Evolutionary conservation across 2,888 invertebrate genomes (phyloP).

Genomic region (Rhagonycha fulva): DNA sequence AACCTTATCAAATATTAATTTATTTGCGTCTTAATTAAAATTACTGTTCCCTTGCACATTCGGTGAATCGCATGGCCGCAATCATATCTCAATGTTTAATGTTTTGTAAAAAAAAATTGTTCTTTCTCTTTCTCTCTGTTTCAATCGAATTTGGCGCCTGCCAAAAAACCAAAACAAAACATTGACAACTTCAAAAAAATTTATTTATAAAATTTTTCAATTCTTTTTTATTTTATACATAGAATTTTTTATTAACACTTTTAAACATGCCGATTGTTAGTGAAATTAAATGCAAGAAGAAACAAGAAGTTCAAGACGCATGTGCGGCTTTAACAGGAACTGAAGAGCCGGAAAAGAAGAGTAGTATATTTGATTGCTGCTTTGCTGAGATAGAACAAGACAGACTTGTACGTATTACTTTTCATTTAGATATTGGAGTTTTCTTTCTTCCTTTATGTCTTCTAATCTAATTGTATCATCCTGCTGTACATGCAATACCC

Average conservation of each 20-base stretch:
- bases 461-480: too few relatives aligned
- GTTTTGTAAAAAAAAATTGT: too few relatives aligned
- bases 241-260: background rate
- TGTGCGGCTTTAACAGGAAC: background rate
- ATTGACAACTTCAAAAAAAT: background rate
- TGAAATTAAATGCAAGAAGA: constrained; percentile 18
- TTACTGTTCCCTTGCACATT: too few relatives aligned
- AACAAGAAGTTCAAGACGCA: background rate
- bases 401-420: background rate
- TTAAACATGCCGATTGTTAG: background rate
- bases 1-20: too few relatives aligned
- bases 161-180: background rate
- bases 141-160: background rate
- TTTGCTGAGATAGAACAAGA: background rate
- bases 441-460: too few relatives aligned
- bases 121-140: too few relatives aligned
- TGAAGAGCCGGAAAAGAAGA: background rate
- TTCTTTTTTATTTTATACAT: background rate
- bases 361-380: background rate
- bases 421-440: background rate
- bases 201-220: background rate
- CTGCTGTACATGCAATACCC: too few relatives aligned
- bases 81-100: too few relatives aligned
- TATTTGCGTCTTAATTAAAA: too few relatives aligned
- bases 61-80: too few relatives aligned